These are phyloP conservation scores for Apolygus lucorum DNA, from an alignment of 1,140 invertebrate species.

Conservation along the genomic window DNA sequence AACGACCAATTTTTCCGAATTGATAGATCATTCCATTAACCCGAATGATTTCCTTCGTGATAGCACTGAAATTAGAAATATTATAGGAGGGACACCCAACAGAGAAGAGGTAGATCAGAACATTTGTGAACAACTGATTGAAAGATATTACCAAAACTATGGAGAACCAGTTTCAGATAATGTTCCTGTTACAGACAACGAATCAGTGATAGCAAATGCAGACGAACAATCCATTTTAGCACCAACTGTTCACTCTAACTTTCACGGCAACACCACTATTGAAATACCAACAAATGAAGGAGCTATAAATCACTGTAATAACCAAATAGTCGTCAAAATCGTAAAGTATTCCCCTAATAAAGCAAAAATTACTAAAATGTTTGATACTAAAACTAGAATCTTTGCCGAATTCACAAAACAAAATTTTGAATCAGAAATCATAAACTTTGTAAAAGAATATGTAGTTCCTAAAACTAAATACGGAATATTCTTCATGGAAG, in stretches of 20 bases:
- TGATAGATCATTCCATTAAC: too few relatives aligned
- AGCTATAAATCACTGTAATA: background rate
- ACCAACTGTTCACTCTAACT: background rate
- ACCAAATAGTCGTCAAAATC: background rate
- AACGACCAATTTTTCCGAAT: too few relatives aligned
- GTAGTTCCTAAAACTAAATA: background rate
- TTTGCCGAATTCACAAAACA: background rate
- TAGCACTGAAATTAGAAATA: too few relatives aligned
- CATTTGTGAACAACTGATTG: too few relatives aligned
- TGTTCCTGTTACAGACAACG: too few relatives aligned
- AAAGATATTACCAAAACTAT: too few relatives aligned
- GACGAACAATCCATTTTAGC: too few relatives aligned
- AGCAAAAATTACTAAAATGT: background rate
- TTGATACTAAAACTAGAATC: background rate
- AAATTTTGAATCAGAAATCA: background rate
- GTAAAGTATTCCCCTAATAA: background rate
- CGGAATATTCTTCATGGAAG: background rate
- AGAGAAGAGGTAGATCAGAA: too few relatives aligned
- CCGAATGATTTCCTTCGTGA: too few relatives aligned
- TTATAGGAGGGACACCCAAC: too few relatives aligned
- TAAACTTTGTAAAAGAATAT: background rate
- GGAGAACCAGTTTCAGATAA: too few relatives aligned
- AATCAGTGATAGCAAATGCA: too few relatives aligned
- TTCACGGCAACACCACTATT: background rate
- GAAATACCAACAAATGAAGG: background rate